phyloP scores from a whole-genome alignment of 2,888 invertebrate species.

The Eugnorisma glareosa region DNA sequence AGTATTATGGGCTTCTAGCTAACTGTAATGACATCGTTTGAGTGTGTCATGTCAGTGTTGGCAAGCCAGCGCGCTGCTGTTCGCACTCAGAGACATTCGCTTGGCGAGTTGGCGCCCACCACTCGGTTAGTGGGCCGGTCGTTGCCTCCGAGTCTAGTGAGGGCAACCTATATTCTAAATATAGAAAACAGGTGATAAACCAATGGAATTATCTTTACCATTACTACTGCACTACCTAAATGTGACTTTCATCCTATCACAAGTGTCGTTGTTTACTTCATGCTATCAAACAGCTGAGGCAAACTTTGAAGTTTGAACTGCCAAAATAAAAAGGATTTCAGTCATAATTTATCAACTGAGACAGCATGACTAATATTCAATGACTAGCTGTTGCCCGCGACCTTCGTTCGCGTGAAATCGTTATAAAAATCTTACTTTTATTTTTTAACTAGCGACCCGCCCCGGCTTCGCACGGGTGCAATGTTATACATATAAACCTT shows the following conservation, averaged over 20 bases:
- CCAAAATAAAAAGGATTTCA: constrained; percentile 24
- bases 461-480: too few relatives aligned
- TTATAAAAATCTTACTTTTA: too few relatives aligned
- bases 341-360: constrained; percentile 26
- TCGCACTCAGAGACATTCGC: constrained; percentile 50
- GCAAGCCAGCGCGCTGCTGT: constrained; percentile 64
- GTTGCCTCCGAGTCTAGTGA: constrained; percentile 72
- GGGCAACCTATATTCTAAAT: constrained; percentile 43
- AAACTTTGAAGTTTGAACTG: constrained; percentile 28
- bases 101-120: constrained; percentile 79
- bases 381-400: too few relatives aligned
- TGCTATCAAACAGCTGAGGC: constrained; percentile 23
- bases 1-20: constrained; percentile 39
- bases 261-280: constrained; percentile 34
- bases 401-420: too few relatives aligned
- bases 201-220: constrained; percentile 31
- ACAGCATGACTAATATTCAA: constrained; percentile 14
- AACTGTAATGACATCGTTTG: constrained; percentile 41
- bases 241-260: constrained; percentile 21
- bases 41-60: constrained; percentile 66
- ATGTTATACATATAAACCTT: too few relatives aligned
- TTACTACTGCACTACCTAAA: constrained; percentile 14
- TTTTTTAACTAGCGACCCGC: too few relatives aligned
- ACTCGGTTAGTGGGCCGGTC: constrained; percentile 85
- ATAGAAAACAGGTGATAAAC: constrained; percentile 32